Conservation (phyloP, 1,140 invertebrate species). For the Coenobita brevimanus region DNA sequence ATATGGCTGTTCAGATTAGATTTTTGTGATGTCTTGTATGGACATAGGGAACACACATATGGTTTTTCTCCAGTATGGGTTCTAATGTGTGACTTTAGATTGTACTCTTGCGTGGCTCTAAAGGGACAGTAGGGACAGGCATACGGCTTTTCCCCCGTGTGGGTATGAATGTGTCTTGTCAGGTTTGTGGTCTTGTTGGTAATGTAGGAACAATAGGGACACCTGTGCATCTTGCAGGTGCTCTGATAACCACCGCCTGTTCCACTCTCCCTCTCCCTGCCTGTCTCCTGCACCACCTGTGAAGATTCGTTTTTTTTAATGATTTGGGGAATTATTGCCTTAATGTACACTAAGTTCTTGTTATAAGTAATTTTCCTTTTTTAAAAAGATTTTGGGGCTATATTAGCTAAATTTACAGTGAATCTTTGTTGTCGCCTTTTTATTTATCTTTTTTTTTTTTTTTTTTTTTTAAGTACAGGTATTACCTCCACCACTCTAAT, state of each 20-base stretch:
- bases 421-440: too few relatives aligned
- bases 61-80: slow-evolving; percentile 31
- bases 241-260: background rate
- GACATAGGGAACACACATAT: background rate
- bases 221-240: slow-evolving; percentile 20
- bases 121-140: slow-evolving; percentile 18
- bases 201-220: background rate
- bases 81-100: slow-evolving; percentile 18
- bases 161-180: slow-evolving; percentile 11
- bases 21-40: background rate
- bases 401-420: too few relatives aligned
- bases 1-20: background rate
- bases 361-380: too few relatives aligned
- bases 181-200: slow-evolving; percentile 7
- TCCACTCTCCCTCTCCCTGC: background rate
- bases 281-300: slow-evolving; percentile 5
- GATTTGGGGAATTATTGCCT: too few relatives aligned
- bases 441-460: too few relatives aligned
- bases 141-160: slow-evolving; percentile 22
- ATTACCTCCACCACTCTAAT: too few relatives aligned
- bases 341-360: too few relatives aligned
- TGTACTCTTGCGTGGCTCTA: slow-evolving; percentile 16
- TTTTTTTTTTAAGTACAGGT: too few relatives aligned
- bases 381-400: too few relatives aligned
- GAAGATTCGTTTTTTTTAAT: slow-evolving; percentile 6